A percentile compares a stretch with the other conserved stretches of the same genome.
These are phyloP conservation scores for Chrosomus eos DNA, from an alignment of 2,797 vertebrate species.

Conservation along the genomic window DNA sequence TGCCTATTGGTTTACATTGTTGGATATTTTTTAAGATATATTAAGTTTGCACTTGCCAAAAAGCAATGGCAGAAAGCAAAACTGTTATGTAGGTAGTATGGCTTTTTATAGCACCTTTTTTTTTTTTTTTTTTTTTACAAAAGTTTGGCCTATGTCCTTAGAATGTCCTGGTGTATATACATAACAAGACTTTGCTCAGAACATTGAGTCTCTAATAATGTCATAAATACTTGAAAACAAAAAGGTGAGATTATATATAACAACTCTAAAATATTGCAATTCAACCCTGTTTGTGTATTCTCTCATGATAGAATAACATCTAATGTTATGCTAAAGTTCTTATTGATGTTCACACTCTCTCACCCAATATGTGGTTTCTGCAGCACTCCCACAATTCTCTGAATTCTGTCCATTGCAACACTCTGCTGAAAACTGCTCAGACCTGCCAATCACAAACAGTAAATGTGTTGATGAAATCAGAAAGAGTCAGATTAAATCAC, in stretches of 20 bases:
- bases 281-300: not conserved
- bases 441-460: constrained; percentile 78
- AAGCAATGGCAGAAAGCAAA: not conserved
- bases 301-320: not conserved
- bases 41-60: not conserved
- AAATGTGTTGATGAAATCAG: constrained; percentile 6
- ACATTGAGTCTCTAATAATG: not conserved
- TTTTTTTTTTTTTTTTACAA: not conserved
- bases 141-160: not conserved
- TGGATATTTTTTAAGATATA: not conserved
- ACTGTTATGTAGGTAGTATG: not conserved
- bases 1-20: not conserved
- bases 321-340: not conserved
- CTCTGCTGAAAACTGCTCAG: constrained; percentile 95
- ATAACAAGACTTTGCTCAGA: not conserved
- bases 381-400: constrained; percentile 91
- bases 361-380: constrained; percentile 91
- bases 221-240: not conserved
- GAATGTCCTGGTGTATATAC: not conserved
- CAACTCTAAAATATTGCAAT: not conserved
- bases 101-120: not conserved
- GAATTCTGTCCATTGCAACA: constrained; percentile 94
- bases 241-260: not conserved
- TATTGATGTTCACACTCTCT: constrained; percentile 60
- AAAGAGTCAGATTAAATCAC: constrained; percentile 11